Evolutionary conservation across 2,888 invertebrate species (phyloP).

Genomic region (Orgyia antiqua): DNA sequence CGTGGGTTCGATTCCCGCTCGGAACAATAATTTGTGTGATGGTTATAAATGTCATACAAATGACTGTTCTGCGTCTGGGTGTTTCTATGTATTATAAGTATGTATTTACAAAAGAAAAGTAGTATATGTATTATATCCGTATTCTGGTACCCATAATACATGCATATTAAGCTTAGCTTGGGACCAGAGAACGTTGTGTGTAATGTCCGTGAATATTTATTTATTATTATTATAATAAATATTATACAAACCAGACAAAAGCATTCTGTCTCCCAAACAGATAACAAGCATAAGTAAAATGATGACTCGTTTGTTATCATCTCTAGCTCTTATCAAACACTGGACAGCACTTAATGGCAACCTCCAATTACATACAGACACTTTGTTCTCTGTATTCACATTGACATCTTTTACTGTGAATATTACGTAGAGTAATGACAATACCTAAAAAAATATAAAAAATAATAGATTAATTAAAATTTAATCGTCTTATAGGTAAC

Average conservation of each 20-base stretch:
- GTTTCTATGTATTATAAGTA: too few relatives aligned
- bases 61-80: too few relatives aligned
- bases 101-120: too few relatives aligned
- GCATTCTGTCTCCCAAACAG: constrained; percentile 59
- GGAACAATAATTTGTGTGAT: too few relatives aligned
- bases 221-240: too few relatives aligned
- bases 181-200: too few relatives aligned
- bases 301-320: constrained; percentile 79
- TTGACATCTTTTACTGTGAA: constrained; percentile 81
- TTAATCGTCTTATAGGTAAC: background rate
- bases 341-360: constrained; percentile 63
- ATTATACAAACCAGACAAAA: constrained; percentile 51
- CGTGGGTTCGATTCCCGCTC: too few relatives aligned
- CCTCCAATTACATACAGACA: constrained; percentile 69
- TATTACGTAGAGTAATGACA: constrained; percentile 80
- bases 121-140: too few relatives aligned
- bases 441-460: constrained; percentile 40
- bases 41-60: too few relatives aligned
- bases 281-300: constrained; percentile 83
- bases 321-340: constrained; percentile 80
- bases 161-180: too few relatives aligned
- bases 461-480: background rate
- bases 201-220: too few relatives aligned
- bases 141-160: too few relatives aligned
- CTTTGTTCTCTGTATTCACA: constrained; percentile 78